Evolutionary conservation across 1,140 invertebrate species (phyloP).

Genomic region (Drosophila arawakana): DNA sequence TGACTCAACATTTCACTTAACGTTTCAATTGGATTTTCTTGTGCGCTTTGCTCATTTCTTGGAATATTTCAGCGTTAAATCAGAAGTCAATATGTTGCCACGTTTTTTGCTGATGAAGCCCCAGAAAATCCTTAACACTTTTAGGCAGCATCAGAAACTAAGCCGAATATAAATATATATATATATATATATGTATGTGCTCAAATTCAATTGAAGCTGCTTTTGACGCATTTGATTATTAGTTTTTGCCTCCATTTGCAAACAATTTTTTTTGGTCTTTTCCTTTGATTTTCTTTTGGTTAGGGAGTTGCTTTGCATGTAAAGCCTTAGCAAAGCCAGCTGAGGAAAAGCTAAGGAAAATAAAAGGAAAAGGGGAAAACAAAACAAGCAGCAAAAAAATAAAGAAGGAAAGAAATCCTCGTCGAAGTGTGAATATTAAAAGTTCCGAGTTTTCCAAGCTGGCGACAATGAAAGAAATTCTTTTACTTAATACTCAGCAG

Average conservation of each 20-base stretch:
- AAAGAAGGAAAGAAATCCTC: constrained; percentile 2
- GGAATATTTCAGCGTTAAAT: background rate
- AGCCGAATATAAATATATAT: constrained; percentile 8
- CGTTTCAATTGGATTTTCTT: background rate
- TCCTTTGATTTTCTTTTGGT: constrained; percentile 27
- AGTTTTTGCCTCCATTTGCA: constrained; percentile 18
- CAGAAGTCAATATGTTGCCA: constrained; percentile 9
- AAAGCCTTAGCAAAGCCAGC: constrained; percentile 27
- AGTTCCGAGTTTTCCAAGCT: constrained; percentile 9
- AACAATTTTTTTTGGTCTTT: background rate
- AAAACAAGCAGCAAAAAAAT: background rate
- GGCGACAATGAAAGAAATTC: constrained; percentile 3
- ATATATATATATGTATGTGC: too few relatives aligned
- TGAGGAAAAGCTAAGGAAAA: background rate
- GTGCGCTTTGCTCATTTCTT: background rate
- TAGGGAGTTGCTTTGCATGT: background rate
- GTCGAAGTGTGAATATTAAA: constrained; percentile 22
- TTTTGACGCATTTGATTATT: constrained; percentile 44
- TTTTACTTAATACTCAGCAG: background rate
- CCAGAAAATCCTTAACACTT: background rate
- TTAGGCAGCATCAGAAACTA: constrained; percentile 22
- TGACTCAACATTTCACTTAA: background rate
- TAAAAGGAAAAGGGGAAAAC: background rate
- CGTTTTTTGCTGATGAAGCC: constrained; percentile 20
- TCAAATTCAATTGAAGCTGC: constrained; percentile 28